Evolutionary conservation across 2,113 vertebrate genomes (phyloP), one percentile per base, ranked within the genome.

Genomic region (Lophochroa leadbeateri): DNA sequence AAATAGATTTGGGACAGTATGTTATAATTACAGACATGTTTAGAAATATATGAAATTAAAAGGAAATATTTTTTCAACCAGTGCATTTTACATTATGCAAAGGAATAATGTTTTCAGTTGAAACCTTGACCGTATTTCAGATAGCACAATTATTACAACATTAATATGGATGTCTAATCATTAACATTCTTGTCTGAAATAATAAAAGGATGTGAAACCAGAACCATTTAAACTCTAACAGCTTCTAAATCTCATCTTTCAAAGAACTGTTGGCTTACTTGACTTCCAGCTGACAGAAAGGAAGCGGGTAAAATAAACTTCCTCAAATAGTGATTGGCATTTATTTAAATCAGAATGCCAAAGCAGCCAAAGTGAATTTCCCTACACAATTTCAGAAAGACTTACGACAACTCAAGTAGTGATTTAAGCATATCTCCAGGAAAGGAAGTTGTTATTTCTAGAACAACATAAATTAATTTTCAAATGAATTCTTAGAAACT

Each of bases 241-340:
- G 39, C 27, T 85, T 91, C 74, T 89, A 84, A 91, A 89, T 87
- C 69, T 96, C 84, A 53, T 82, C 61, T 94, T 94, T 86, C 88
- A 96, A 92, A 81, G 86, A 82, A 64, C 27, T 39, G 6, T 35
- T 77, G 60, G 29, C 11, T 82, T 88, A 84, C 60, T 91, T 72
- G 83, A 84, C 72, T 89, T 96, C 93, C 91, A 96, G 83, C 81
- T 97, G 91, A 82, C 65, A 85, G 57, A 94, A 91, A 60, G 89
- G 86, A 96, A 94, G 70, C 79, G 16, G 21, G 17, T 70, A 88
- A 95, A 84, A 58, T 75, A 95, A 92, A 92, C 74, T 92, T 96
- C 68, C 82, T 96, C 70, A 78, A 47, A 60, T 21, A 74, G 2
- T 81, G 82, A 94, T 69, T 84, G 74, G 6, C 15, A 0, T 86